Conservation (phyloP, 2,113 vertebrate genomes). For the Opisthocomus hoazin region DNA sequence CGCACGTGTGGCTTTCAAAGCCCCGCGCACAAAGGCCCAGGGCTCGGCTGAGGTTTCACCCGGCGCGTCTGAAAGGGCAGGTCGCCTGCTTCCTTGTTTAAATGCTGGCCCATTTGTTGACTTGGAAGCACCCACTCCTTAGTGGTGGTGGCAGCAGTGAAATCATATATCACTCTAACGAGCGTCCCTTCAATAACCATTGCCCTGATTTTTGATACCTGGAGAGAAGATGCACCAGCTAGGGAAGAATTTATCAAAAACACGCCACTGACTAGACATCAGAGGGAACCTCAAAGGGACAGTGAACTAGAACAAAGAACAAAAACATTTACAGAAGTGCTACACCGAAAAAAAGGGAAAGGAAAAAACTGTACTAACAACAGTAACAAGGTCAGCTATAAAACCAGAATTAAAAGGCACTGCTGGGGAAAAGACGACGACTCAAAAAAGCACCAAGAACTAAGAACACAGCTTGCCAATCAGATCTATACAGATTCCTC, state of each 20-base stretch:
- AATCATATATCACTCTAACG: slow-evolving; percentile 59
- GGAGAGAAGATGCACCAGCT: slow-evolving; percentile 71
- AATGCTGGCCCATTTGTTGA: slow-evolving; percentile 68
- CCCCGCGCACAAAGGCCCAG: not conserved
- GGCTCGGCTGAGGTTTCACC: not conserved
- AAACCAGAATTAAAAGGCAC: slow-evolving; percentile 71
- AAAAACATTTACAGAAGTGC: slow-evolving; percentile 76
- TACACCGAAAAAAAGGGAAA: slow-evolving; percentile 50
- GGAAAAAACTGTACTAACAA: slow-evolving; percentile 63
- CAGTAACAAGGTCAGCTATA: slow-evolving; percentile 73
- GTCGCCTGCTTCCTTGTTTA: slow-evolving; percentile 70
- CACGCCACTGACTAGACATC: slow-evolving; percentile 71
- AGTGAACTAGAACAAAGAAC: slow-evolving; percentile 74
- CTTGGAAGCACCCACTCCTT: slow-evolving; percentile 62
- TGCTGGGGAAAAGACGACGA: slow-evolving; percentile 55
- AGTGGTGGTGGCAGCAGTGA: slow-evolving; percentile 5
- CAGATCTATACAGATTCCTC: slow-evolving; percentile 62
- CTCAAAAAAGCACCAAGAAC: slow-evolving; percentile 69
- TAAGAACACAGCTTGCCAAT: slow-evolving; percentile 62
- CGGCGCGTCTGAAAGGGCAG: not conserved
- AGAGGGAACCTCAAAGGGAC: slow-evolving; percentile 73
- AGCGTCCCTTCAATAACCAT: slow-evolving; percentile 69
- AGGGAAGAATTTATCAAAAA: slow-evolving; percentile 72
- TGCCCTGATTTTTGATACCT: slow-evolving; percentile 75
- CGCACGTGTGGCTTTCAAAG: slow-evolving; percentile 9